Percentiles rank a stretch among this genome's conserved stretches.
Evolutionary conservation across 2,888 invertebrate species (phyloP).

Genomic region (Cheilosia pagana): DNA sequence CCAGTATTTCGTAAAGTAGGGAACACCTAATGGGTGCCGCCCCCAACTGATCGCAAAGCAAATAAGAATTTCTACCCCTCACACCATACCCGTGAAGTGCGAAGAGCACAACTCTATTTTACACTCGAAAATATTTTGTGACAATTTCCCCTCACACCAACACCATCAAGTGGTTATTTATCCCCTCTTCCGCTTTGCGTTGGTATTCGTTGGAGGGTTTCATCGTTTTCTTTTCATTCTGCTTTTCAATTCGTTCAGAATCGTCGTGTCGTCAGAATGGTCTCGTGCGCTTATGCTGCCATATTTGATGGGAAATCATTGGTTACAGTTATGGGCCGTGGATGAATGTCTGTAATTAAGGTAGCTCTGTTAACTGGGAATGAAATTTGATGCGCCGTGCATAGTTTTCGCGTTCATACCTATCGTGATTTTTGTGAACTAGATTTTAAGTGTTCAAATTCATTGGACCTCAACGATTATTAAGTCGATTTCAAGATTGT

Average conservation of each 20-base stretch:
- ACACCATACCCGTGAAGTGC: not conserved
- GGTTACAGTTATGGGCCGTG: not conserved
- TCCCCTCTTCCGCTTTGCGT: slow-evolving; percentile 16
- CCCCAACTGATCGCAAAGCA: slow-evolving; percentile 70
- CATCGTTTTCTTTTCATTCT: slow-evolving; percentile 50
- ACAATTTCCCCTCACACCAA: slow-evolving; percentile 61
- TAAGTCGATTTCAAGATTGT: no score
- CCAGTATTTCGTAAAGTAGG: slow-evolving; percentile 52
- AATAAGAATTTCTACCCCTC: slow-evolving; percentile 50
- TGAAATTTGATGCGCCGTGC: no score
- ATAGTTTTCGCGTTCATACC: no score
- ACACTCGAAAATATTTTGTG: not conserved
- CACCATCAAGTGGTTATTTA: slow-evolving; percentile 35
- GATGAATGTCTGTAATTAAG: no score
- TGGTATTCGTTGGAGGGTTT: slow-evolving; percentile 44
- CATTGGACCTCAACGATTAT: no score
- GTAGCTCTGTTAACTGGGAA: no score
- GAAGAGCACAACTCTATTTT: slow-evolving; percentile 35
- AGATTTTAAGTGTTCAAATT: no score
- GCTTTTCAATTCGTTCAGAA: slow-evolving; percentile 55
- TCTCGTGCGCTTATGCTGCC: not conserved
- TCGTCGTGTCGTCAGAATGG: slow-evolving; percentile 48
- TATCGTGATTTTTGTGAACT: no score
- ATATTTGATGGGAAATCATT: not conserved
- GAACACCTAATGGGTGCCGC: slow-evolving; percentile 56